Conservation (phyloP, 2,797 vertebrate species). For the Strix occidentalis region DNA sequence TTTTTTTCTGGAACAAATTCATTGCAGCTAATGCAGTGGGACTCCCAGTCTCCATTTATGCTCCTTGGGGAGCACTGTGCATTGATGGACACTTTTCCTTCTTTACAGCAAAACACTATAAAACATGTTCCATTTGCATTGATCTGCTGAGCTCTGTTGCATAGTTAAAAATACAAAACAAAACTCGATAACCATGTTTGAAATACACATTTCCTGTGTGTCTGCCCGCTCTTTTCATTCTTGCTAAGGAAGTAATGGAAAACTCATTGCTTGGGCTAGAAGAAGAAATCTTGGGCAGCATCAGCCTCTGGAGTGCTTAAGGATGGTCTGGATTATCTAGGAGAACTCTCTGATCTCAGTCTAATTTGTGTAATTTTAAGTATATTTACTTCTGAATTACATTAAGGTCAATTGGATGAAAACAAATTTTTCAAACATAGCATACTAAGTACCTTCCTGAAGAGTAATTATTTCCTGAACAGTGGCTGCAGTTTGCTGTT, state of each 20-base stretch:
- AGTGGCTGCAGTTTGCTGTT: background rate
- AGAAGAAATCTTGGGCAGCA: background rate
- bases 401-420: background rate
- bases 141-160: conserved; percentile 6
- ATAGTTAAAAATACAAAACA: conserved; percentile 17
- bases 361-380: background rate
- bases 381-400: background rate
- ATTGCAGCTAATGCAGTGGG: conserved; percentile 26
- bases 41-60: conserved; percentile 43
- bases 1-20: conserved; percentile 27
- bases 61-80: conserved; percentile 15
- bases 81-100: conserved; percentile 19
- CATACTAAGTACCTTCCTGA: background rate
- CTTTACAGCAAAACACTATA: conserved; percentile 31
- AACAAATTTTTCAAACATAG: background rate
- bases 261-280: background rate
- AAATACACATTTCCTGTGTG: conserved; percentile 7
- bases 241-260: background rate
- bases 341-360: background rate
- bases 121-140: conserved; percentile 48
- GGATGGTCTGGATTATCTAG: background rate
- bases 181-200: background rate
- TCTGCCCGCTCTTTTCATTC: background rate
- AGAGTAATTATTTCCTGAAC: background rate
- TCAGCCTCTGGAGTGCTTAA: background rate